Base-by-base conservation (phyloP, 1,140 invertebrate genomes). In the Bombyx mandarina region DNA sequence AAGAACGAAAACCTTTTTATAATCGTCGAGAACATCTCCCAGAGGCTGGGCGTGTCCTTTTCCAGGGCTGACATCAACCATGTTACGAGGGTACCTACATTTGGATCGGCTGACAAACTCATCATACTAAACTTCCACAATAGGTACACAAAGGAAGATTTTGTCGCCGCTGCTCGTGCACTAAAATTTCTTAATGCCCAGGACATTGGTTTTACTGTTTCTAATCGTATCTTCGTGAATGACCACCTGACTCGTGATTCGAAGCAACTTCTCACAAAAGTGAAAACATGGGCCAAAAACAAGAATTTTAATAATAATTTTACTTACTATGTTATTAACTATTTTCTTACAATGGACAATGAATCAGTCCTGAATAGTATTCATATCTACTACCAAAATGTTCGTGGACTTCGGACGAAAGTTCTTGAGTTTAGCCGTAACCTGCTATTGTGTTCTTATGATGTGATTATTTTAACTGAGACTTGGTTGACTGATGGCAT, bases 391-490 rank as follows among this genome's bases (percentile, higher is more conserved):
- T 18, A 18, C 12, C 12, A 18, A 18, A 18, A 18, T 18, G 12
- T 63, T 7, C 47, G 64, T 47, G 67, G 64, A 12, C 45, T 69
- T 22, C 61, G 67, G 8, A 63, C 64, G 5, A 68, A 68, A 57
- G 62, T 18, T 18, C 65, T 8, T 57, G 12, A 48, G 54, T 6
- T 65, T 35, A 62, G 51, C 57, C 53, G 61, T n/a, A 60, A 62
- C 12, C n/a, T 68, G 7, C 57, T 49, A 26, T 22, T 62, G 7
- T 46, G 44, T 35, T 54, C 55, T 0, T 69, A 63, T 22, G 61
- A 64, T 22, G 57, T 69, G 12, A 51, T 66, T 35, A 49, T 61
- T 46, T 53, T 65, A 45, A 62, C 63, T 1, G 63, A 69, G 52
- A 64, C 64, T 18, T 69, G 64, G 67, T 43, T 66, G 6, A 43